phyloP scores from a whole-genome alignment of 2,113 vertebrate genomes.

The Amazona vittata region DNA sequence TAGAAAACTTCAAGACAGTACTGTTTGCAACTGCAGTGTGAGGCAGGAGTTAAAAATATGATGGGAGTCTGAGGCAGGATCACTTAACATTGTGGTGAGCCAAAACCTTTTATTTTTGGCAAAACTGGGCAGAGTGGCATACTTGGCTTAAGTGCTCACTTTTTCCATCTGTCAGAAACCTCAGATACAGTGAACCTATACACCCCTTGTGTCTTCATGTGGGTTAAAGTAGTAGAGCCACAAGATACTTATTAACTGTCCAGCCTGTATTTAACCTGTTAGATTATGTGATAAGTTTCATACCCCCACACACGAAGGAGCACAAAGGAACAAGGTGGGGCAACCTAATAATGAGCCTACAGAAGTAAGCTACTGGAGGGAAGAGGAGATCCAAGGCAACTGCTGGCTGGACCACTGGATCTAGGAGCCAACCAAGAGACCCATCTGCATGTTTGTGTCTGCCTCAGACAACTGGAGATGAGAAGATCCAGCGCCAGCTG shows the following conservation, averaged over 20 bases:
- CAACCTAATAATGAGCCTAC: accelerated
- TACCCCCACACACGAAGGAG: background rate
- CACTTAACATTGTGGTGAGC: background rate
- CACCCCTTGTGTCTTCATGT: background rate
- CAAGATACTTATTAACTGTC: background rate
- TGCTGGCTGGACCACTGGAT: background rate
- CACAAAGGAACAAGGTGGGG: background rate
- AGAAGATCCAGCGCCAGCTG: background rate
- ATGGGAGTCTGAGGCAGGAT: background rate
- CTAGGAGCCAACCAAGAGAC: background rate
- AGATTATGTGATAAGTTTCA: background rate
- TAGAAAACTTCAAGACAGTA: background rate
- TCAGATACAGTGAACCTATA: background rate
- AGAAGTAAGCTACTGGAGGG: background rate
- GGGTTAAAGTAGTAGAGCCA: background rate
- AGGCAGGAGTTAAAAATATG: background rate
- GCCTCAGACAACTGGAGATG: background rate
- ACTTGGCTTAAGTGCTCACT: background rate
- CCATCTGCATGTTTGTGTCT: background rate
- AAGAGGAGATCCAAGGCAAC: background rate
- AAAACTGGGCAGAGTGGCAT: background rate
- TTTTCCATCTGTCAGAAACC: background rate
- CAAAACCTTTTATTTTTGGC: background rate
- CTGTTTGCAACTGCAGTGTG: background rate
- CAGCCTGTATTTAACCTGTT: background rate